A percentile compares a stretch with the other conserved stretches of the same genome.
Evolutionary conservation across 2,888 invertebrate genomes (phyloP).

Genomic region (Harpalus rufipes): DNA sequence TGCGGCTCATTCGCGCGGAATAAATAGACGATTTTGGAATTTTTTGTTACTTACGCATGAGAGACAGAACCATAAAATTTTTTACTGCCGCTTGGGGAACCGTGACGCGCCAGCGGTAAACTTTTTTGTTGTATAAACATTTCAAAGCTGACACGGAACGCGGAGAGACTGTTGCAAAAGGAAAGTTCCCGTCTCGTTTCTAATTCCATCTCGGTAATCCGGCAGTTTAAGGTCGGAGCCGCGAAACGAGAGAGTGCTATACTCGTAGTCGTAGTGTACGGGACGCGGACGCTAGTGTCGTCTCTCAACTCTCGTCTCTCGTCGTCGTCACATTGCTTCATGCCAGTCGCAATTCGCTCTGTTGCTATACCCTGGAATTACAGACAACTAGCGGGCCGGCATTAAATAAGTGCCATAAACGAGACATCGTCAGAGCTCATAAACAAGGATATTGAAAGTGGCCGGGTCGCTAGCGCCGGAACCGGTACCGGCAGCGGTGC

Average conservation of each 20-base stretch:
- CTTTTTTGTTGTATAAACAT: slow-evolving; percentile 68
- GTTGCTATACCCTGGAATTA: slow-evolving; percentile 24
- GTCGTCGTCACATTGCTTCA: slow-evolving; percentile 33
- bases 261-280: slow-evolving; percentile 20
- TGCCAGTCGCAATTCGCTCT: slow-evolving; percentile 20
- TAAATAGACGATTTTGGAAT: slow-evolving; percentile 71
- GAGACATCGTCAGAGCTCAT: slow-evolving; percentile 67
- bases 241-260: slow-evolving; percentile 53
- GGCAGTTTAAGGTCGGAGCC: slow-evolving; percentile 66
- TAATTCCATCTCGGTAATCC: slow-evolving; percentile 66
- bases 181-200: slow-evolving; percentile 66
- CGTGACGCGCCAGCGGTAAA: slow-evolving; percentile 67
- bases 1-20: slow-evolving; percentile 70
- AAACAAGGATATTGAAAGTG: slow-evolving; percentile 67
- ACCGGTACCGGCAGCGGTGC: slow-evolving; percentile 8
- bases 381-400: slow-evolving; percentile 59
- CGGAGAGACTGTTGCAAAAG: slow-evolving; percentile 64
- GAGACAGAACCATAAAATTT: slow-evolving; percentile 66
- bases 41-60: slow-evolving; percentile 69
- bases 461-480: slow-evolving; percentile 54
- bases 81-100: slow-evolving; percentile 66
- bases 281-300: slow-evolving; percentile 38
- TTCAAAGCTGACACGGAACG: slow-evolving; percentile 67
- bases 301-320: no score
- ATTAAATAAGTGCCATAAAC: slow-evolving; percentile 67